Conservation (phyloP, 2,888 invertebrate species). For the Patella depressa region DNA sequence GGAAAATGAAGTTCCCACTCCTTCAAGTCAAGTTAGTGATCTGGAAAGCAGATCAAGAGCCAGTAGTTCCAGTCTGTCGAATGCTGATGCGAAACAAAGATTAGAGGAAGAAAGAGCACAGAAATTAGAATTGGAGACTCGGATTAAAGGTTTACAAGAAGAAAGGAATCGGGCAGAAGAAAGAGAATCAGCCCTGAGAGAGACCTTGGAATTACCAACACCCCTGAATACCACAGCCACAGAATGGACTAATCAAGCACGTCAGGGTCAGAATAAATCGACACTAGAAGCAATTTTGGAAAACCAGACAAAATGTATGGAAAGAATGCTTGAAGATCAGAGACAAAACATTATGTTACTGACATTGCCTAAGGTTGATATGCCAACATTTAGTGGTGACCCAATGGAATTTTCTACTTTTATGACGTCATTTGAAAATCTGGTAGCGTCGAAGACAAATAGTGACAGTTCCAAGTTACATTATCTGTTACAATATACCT, state of each 20-base stretch:
- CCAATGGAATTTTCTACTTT: neutral
- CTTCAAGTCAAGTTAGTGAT: too few species aligned
- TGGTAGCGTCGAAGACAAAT: neutral
- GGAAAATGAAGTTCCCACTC: too few species aligned
- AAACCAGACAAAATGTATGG: conserved; percentile 1
- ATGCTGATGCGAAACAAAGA: neutral
- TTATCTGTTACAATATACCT: conserved; percentile 6
- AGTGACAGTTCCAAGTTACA: neutral
- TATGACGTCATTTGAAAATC: conserved; percentile 4
- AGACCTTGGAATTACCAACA: neutral
- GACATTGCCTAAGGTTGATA: neutral
- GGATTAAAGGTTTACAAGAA: neutral
- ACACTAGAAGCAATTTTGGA: neutral
- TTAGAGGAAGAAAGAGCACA: neutral
- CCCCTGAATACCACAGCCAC: too few species aligned
- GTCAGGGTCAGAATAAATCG: neutral
- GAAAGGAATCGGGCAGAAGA: neutral
- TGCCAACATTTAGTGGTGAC: neutral
- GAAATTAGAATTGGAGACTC: neutral
- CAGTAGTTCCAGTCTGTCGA: neutral
- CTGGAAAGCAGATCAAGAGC: too few species aligned
- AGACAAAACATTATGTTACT: neutral
- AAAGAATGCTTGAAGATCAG: neutral
- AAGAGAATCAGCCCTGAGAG: neutral
- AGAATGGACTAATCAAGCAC: too few species aligned